Evolutionary conservation across 2,797 vertebrate species (phyloP), one percentile per base, ranked within the genome.

Genomic region (Microctenopoma stevenorrisi): DNA sequence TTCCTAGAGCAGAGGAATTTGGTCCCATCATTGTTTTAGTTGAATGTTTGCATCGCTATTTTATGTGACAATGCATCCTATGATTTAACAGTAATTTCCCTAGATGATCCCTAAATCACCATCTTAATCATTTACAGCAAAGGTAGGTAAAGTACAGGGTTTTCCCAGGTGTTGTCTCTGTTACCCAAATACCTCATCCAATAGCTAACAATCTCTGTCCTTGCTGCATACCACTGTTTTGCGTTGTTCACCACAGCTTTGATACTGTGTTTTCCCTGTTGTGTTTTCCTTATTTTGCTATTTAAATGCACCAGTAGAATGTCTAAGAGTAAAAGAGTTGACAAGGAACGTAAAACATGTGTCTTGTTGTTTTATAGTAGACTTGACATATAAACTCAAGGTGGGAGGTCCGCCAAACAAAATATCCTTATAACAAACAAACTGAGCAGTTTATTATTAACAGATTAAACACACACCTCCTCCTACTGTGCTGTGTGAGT

Each of bases 111-210:
- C 37, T 28, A 13, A 42, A 2, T 14, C 44, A 30, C 30, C 14
- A 55, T 35, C 26, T 61, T 28, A 52, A 14, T 2, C 5, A 28
- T 10, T n/a, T 18, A 4, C 25, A 38, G 4, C 7, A 49, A 3
- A 47, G 50, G 13, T 33, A n/a, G 12, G 1, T 26, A 22, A 63
- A 50, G 57, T 46, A 15, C 2, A 0, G 57, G 61, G 7, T 2
- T 70, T 82, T 68, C 60, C 70, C 51, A 35, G 46, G 2, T 28
- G 25, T 4, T 16, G n/a, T 30, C 35, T 59, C 8, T 3, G 22
- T 69, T 0, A 54, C 8, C 13, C 5, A 22, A 22, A 53, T 13
- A 30, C 3, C 37, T 6, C 10, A 46, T 11, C 9, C 11, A 33
- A 33, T 33, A 43, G 25, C 22, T 7, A 51, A 50, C 30, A 62